Base-by-base conservation (phyloP, 2,888 invertebrate species). In the Margaritifera margaritifera region DNA sequence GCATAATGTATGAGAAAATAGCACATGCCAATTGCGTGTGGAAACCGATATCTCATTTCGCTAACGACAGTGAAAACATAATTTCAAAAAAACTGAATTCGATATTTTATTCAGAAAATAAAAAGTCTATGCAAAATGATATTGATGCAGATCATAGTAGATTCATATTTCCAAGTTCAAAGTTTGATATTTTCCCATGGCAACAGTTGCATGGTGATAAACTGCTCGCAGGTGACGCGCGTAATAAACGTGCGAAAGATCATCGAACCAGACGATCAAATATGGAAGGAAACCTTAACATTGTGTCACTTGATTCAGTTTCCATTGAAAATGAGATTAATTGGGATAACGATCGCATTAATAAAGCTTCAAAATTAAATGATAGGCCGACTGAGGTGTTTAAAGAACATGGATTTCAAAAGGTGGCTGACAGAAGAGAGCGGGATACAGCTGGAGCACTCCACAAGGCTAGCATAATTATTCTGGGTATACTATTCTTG, bases 381-480 rank as follows among this genome's bases (percentile, higher is more conserved):
- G 42, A 42, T 42, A 4, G 11, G 42, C 15, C 11, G 42, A 15
- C 11, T 42, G 42, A 1, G 15, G 15, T 15, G 15, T 8, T 42
- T 42, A 15, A 42, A 42, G 42, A 42, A 15, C 42, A 42, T 15
- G 42, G 42, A 4, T 11, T 11, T 11, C 4, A 42, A 11, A 42
- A 42, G 15, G 42, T 42, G 42, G 20, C 64, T 11, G 71, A 71
- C 22, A 66, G 66, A 31, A 51, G 71, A n/a, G 73, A 71, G 76
- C 71, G 67, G 51, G 64, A 69, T n/a, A 65, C 74, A 19, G 76
- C 76, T 15, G 74, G 74, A 64, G 76, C 71, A 4, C 53, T 77
- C 56, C 76, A 77, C 52, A 77, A 77, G 68, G 66, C 76, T 57
- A 77, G 76, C 51, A 74, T 77, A 24, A 69, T 65, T 6, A 74